Evolutionary conservation across 2,888 invertebrate genomes (phyloP), one percentile per base, ranked within the genome.

Genomic region (Maniola hyperantus): DNA sequence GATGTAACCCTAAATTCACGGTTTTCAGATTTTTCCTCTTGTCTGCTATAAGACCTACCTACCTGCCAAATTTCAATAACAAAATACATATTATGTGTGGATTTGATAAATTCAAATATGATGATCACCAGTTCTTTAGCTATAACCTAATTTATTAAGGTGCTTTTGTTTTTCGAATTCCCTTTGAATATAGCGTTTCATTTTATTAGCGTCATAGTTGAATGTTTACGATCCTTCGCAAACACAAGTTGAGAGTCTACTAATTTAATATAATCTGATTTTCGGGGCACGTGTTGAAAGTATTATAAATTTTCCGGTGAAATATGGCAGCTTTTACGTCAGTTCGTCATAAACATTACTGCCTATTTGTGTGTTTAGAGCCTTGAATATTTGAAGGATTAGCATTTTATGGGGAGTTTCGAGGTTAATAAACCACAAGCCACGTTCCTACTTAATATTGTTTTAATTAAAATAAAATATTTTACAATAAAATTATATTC

Each of bases 141-240:
- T 55, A 55, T 70, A 63, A 65, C 70, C 76, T 83, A 82, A 88
- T 88, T 86, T 85, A 87, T 87, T 78, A 79, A 79, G 75, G 79
- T 70, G 79, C 75, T 83, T 84, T 85, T 82, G 69, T 67, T 86
- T 85, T 84, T 82, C 83, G 80, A 84, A 70, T 82, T 79, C 39
- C 62, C 65, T 34, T 62, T 61, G 65, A 54, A 68, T 61, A 62
- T 62, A 65, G 77, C 73, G 76, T 65, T 57, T 26, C 64, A 39
- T 65, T 62, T 62, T 62, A 66, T 64, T 69, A 63, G 53, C 54
- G 53, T 66, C 60, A 64, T 60, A 64, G 53, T 64, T 48, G 64
- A 64, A 69, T 66, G 50, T 66, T 69, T 69, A 69, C 50, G 66
- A 69, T 59, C 63, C 63, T 59, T 63, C 44, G 60, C 60, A 66